Evolutionary conservation across 2,113 vertebrate genomes (phyloP).

Genomic region (Ophthalmolycus amberensis): DNA sequence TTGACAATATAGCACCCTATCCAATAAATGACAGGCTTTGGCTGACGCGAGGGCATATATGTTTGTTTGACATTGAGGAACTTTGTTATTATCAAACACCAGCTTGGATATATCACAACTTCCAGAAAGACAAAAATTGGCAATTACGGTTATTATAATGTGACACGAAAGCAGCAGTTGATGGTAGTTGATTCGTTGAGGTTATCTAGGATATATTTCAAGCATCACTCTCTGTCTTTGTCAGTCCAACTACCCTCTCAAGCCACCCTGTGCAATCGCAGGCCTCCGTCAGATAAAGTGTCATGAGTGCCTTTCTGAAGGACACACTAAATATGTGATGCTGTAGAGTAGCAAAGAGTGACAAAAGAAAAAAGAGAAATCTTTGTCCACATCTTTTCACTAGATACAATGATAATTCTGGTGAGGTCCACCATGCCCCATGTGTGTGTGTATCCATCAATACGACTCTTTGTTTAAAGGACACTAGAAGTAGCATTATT

Average conservation of each 20-base stretch:
- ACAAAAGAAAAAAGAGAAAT: background rate
- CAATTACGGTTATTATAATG: background rate
- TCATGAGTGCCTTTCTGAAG: background rate
- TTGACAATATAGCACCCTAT: background rate
- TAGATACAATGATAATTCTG: background rate
- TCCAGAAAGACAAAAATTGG: background rate
- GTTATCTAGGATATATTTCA: background rate
- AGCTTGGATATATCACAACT: background rate
- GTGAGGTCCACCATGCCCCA: background rate
- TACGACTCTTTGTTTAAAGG: constrained; percentile 56
- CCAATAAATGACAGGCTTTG: background rate
- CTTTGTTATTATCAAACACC: background rate
- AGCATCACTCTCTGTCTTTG: background rate
- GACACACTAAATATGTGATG: background rate
- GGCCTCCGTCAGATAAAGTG: background rate
- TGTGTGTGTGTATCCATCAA: constrained; percentile 32
- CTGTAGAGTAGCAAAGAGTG: background rate
- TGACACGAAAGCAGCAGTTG: background rate
- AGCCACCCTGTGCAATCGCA: background rate
- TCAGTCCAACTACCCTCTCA: no score
- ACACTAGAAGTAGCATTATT: constrained; percentile 48
- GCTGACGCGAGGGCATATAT: no score
- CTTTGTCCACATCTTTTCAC: background rate
- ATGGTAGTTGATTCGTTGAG: background rate
- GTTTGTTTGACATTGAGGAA: background rate